Evolutionary conservation across 64 coral and sea anemone species (phyloP).

Genomic region (Dendronephthya gigantea): DNA sequence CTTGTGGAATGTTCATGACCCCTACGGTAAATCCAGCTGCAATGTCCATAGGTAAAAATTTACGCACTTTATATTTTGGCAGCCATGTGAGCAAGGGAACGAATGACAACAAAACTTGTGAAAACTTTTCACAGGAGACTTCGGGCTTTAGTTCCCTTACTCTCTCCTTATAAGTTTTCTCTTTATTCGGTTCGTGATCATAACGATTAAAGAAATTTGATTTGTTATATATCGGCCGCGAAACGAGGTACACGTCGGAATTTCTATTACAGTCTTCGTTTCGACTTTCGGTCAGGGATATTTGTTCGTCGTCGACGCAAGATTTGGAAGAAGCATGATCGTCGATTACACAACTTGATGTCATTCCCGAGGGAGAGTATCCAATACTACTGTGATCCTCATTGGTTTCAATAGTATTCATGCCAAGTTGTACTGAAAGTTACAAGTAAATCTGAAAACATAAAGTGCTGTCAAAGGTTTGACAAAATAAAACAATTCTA

Average conservation of each 20-base stretch:
- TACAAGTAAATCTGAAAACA: too few species aligned
- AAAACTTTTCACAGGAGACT: not conserved
- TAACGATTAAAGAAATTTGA: not conserved
- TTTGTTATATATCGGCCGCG: constrained; percentile 4
- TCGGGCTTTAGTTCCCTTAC: not conserved
- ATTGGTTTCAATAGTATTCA: too few species aligned
- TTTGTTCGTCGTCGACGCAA: constrained; percentile 2
- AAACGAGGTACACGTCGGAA: not conserved
- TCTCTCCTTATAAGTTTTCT: not conserved
- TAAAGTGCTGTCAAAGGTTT: too few species aligned
- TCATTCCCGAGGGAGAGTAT: not conserved
- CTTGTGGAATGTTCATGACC: constrained; percentile 16
- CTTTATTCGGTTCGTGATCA: not conserved
- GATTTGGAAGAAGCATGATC: not conserved
- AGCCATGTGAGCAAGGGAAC: not conserved
- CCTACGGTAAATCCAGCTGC: constrained; percentile 2
- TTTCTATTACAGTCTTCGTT: not conserved
- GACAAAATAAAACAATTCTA: too few species aligned
- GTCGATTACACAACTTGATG: not conserved
- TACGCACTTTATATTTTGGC: not conserved
- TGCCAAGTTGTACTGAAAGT: too few species aligned
- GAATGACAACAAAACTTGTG: not conserved
- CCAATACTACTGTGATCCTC: too few species aligned
- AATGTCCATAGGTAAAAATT: not conserved
- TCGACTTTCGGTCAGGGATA: not conserved